phyloP scores from a whole-genome alignment of 2,888 invertebrate genomes.

The Liodrosophila aerea region DNA sequence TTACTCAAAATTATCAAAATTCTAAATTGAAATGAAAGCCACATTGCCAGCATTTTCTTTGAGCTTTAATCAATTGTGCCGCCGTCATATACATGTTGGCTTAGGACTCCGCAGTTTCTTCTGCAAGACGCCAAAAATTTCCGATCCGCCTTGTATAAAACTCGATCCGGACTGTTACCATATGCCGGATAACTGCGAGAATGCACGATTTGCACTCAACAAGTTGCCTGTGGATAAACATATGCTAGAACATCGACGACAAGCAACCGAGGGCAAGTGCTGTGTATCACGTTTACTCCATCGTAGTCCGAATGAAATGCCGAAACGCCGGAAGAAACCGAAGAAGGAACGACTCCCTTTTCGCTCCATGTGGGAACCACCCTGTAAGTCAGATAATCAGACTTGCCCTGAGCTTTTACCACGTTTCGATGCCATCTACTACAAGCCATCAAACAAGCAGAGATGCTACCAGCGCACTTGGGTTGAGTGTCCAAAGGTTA shows the following conservation, averaged over 20 bases:
- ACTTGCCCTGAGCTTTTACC: slow-evolving; percentile 41
- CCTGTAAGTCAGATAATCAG: slow-evolving; percentile 1
- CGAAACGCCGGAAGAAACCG: neutral
- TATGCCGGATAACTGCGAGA: slow-evolving; percentile 10
- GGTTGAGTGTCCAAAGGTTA: slow-evolving; percentile 57
- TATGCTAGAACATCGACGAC: slow-evolving; percentile 9
- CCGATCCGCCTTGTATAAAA: neutral
- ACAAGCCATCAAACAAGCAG: slow-evolving; percentile 41
- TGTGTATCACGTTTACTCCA: slow-evolving; percentile 27
- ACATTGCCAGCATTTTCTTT: neutral
- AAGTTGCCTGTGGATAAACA: slow-evolving; percentile 35
- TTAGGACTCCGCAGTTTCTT: too few species aligned
- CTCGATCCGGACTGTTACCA: slow-evolving; percentile 28
- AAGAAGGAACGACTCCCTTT: slow-evolving; percentile 20
- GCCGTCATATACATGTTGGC: too few species aligned
- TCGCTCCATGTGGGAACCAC: slow-evolving; percentile 58
- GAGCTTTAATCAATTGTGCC: too few species aligned
- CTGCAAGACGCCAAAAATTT: neutral
- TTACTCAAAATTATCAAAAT: neutral
- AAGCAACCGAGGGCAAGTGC: slow-evolving; percentile 10
- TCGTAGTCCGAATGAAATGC: slow-evolving; percentile 14
- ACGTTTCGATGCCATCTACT: slow-evolving; percentile 58
- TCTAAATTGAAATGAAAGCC: neutral
- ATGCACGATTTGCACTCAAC: slow-evolving; percentile 5
- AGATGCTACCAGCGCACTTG: slow-evolving; percentile 67